Conservation (phyloP, 2,888 invertebrate species). For the Andrena dorsata region DNA sequence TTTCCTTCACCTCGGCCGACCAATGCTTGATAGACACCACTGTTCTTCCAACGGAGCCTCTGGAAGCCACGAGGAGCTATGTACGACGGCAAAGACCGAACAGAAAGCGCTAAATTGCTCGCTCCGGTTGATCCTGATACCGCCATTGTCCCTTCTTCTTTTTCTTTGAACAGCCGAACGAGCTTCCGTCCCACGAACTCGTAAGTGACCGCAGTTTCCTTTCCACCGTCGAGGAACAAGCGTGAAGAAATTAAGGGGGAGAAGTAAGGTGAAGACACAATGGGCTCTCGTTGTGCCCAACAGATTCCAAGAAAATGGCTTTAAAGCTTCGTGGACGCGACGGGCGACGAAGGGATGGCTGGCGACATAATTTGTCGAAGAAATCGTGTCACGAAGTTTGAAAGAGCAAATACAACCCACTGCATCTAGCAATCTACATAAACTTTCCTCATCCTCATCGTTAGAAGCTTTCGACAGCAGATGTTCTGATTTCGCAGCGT, state of each 20-base stretch:
- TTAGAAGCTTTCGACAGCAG: not conserved
- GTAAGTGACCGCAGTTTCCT: constrained; percentile 34
- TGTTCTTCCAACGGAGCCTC: not conserved
- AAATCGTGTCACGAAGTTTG: not conserved
- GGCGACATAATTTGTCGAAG: constrained; percentile 19
- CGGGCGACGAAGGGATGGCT: constrained; percentile 5
- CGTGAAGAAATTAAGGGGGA: constrained; percentile 58
- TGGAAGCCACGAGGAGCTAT: not conserved
- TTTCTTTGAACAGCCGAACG: constrained; percentile 31
- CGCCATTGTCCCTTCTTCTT: not conserved
- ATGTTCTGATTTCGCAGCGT: not conserved
- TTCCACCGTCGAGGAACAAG: constrained; percentile 36
- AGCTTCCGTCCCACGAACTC: constrained; percentile 53
- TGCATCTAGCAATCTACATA: not conserved
- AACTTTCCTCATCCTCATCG: not conserved
- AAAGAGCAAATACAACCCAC: constrained; percentile 3
- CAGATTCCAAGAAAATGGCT: constrained; percentile 3
- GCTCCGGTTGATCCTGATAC: not conserved
- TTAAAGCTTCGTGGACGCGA: constrained; percentile 12
- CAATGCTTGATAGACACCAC: not conserved
- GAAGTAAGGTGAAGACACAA: constrained; percentile 60
- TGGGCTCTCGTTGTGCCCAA: constrained; percentile 39
- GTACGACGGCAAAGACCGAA: not conserved
- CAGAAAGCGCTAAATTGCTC: constrained; percentile 7
- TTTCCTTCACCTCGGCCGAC: not conserved